These are phyloP conservation scores for Escarpia spicata DNA, from an alignment of 2,888 invertebrate species.

Conservation along the genomic window DNA sequence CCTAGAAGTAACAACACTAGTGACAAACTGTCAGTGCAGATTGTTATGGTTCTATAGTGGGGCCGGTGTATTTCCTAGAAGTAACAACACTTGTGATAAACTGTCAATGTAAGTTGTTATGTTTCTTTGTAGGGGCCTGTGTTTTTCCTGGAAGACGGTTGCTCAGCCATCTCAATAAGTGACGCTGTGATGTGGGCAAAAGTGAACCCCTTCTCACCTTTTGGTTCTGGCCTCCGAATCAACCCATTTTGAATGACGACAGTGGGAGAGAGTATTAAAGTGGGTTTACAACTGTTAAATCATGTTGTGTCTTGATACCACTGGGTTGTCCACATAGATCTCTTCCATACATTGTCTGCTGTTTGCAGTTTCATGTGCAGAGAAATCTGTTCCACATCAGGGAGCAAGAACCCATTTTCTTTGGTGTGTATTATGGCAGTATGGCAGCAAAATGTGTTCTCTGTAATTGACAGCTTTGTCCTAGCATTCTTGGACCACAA, in stretches of 20 bases:
- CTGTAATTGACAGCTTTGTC: neutral
- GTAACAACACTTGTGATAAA: neutral
- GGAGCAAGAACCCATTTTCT: too few relatives aligned
- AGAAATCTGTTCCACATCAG: neutral
- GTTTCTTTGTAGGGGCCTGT: constrained; percentile 59
- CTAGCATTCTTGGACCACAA: neutral
- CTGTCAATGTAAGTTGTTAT: neutral
- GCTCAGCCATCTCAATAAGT: constrained; percentile 63
- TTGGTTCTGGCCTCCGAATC: constrained; percentile 65
- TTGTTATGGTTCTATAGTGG: too few relatives aligned
- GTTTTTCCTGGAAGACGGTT: constrained; percentile 65
- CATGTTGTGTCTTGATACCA: neutral
- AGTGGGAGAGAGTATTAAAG: neutral
- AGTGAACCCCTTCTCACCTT: constrained; percentile 66
- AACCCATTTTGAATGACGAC: constrained; percentile 57
- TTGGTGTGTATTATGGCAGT: neutral
- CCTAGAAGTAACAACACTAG: too few relatives aligned
- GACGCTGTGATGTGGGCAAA: constrained; percentile 68
- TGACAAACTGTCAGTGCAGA: too few relatives aligned
- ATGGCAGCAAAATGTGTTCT: neutral
- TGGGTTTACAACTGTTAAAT: neutral
- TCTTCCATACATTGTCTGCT: neutral
- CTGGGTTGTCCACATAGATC: neutral
- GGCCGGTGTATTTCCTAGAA: too few relatives aligned
- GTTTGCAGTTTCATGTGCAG: neutral